Evolutionary conservation across 2,888 invertebrate species (phyloP).

Genomic region (Phyto melanocephala): DNA sequence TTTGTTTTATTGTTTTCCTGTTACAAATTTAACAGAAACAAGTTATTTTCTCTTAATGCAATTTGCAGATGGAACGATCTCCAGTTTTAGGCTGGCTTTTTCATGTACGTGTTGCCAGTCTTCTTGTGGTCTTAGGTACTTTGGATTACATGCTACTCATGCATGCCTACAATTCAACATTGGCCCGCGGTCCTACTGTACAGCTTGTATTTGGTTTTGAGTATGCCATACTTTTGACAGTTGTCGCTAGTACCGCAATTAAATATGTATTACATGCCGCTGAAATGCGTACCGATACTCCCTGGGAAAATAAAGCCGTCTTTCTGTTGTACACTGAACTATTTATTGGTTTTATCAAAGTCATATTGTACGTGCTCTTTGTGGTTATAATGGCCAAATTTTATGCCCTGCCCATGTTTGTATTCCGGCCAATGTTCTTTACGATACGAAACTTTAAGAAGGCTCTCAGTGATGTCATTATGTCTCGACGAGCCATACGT

Average conservation of each 20-base stretch:
- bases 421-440: conserved; percentile 99
- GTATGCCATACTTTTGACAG: conserved; percentile 97
- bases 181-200: conserved; percentile 96
- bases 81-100: conserved; percentile 97
- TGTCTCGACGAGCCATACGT: conserved; percentile 96
- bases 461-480: conserved; percentile 96
- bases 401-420: conserved; percentile 98
- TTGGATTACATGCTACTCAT: conserved; percentile 94
- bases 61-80: conserved; percentile 96
- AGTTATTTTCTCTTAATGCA: not conserved
- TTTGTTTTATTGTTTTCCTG: too few species aligned
- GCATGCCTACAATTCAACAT: conserved; percentile 95
- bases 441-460: conserved; percentile 99
- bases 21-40: too few species aligned
- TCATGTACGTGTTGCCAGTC: conserved; percentile 92
- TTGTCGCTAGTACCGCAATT: conserved; percentile 93
- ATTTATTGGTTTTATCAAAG: conserved; percentile 91
- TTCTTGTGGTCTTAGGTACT: conserved; percentile 88
- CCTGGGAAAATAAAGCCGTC: conserved; percentile 99
- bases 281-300: conserved; percentile 90
- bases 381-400: conserved; percentile 97
- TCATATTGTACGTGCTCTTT: conserved; percentile 93
- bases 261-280: conserved; percentile 93
- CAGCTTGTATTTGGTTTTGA: conserved; percentile 99
- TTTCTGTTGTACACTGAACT: conserved; percentile 97